phyloP scores from a whole-genome alignment of 2,113 vertebrate species.

The Calypte anna region DNA sequence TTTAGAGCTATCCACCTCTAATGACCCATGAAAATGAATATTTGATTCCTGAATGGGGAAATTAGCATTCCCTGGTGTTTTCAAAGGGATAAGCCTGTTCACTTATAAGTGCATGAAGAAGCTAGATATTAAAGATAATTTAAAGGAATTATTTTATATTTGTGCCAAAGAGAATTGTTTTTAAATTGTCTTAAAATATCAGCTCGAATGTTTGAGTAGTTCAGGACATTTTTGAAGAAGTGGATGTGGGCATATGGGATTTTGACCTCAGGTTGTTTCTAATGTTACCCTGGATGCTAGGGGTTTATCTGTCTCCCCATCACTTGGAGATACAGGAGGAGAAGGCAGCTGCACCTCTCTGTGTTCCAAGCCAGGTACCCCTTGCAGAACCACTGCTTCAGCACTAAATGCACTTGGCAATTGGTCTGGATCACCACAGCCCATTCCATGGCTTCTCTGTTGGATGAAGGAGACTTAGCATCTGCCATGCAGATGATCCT shows the following conservation, averaged over 20 bases:
- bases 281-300: neutral
- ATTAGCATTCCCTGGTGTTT: constrained; percentile 1
- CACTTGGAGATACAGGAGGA: neutral
- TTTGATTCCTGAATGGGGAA: neutral
- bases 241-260: fast-evolving
- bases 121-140: neutral
- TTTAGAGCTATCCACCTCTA: constrained; percentile 33
- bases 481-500: neutral
- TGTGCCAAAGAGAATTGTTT: neutral
- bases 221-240: neutral
- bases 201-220: neutral
- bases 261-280: neutral
- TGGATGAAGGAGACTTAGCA: neutral
- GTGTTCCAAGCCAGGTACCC: neutral
- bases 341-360: neutral
- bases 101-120: neutral
- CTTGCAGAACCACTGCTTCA: neutral
- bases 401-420: neutral
- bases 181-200: neutral
- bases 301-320: neutral
- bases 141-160: neutral
- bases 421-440: neutral
- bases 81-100: constrained; percentile 12
- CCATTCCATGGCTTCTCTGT: neutral
- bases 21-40: constrained; percentile 11